Percentiles rank a stretch among this genome's conserved stretches.
Evolutionary conservation across 2,888 invertebrate species (phyloP).

Genomic region (Lobophora halterata): DNA sequence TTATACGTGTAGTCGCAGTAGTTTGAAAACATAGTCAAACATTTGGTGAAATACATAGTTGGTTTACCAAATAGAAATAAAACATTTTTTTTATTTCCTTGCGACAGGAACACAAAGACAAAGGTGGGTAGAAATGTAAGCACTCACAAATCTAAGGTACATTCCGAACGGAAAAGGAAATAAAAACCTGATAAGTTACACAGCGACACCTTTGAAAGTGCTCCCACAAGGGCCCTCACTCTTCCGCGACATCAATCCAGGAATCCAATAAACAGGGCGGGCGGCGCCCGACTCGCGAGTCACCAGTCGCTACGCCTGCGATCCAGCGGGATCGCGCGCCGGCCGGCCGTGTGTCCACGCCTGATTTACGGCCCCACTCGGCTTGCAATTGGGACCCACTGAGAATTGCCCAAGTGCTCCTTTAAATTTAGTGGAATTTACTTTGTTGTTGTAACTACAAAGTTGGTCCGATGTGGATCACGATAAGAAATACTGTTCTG

Average conservation of each 20-base stretch:
- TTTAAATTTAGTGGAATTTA: conserved; percentile 6
- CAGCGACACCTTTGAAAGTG: background rate
- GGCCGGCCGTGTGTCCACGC: conserved; percentile 11
- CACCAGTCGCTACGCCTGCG: conserved; percentile 21
- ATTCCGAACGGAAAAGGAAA: conserved; percentile 10
- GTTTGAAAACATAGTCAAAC: too few species aligned
- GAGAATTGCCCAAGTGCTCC: background rate
- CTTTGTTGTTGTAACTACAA: background rate
- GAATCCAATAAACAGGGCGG: conserved; percentile 20
- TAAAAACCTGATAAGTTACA: conserved; percentile 11
- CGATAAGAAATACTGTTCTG: too few species aligned
- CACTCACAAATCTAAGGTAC: too few species aligned
- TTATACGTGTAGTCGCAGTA: too few species aligned
- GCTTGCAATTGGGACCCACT: conserved; percentile 3
- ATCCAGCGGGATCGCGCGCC: conserved; percentile 15
- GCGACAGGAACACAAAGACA: too few species aligned
- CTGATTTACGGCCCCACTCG: conserved; percentile 14
- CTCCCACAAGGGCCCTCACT: conserved; percentile 15
- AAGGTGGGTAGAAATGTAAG: too few species aligned
- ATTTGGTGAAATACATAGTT: too few species aligned
- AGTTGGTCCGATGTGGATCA: too few species aligned
- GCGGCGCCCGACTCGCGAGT: conserved; percentile 7
- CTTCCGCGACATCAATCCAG: conserved; percentile 16
- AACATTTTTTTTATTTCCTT: too few species aligned
- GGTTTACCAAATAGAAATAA: too few species aligned